These are phyloP conservation scores for Syngnathus rostellatus DNA, from an alignment of 2,797 vertebrate species.

Conservation along the genomic window DNA sequence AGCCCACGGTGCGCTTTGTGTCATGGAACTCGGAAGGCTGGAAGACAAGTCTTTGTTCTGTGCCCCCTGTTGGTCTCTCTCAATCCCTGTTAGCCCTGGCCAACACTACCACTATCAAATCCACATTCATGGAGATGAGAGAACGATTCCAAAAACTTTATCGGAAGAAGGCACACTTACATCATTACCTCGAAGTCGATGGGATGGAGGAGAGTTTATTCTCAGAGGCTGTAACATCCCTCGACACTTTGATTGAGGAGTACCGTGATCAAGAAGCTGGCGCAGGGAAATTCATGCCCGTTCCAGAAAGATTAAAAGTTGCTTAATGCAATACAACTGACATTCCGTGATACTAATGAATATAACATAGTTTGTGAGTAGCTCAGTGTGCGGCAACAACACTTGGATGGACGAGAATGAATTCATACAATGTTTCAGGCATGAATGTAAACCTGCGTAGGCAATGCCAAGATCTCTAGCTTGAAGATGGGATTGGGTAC, in stretches of 20 bases:
- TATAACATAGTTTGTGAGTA: background rate
- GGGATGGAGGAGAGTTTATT: constrained; percentile 86
- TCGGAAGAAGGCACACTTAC: constrained; percentile 94
- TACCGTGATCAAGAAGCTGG: constrained; percentile 78
- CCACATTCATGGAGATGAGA: constrained; percentile 77
- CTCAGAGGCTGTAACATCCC: constrained; percentile 76
- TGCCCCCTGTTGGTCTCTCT: constrained; percentile 85
- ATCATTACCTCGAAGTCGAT: constrained; percentile 87
- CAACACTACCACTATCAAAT: constrained; percentile 90
- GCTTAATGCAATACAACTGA: constrained; percentile 32
- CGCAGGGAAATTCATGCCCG: constrained; percentile 53
- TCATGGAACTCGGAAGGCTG: constrained; percentile 97
- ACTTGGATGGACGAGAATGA: background rate
- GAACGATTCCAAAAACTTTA: constrained; percentile 84
- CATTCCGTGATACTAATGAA: background rate
- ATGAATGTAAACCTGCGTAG: background rate
- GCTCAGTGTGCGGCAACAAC: background rate
- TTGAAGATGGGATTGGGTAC: too few species aligned
- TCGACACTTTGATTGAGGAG: constrained; percentile 82
- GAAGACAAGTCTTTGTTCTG: constrained; percentile 90
- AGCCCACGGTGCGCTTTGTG: constrained; percentile 81
- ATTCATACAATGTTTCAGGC: background rate
- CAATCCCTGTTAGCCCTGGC: constrained; percentile 87
- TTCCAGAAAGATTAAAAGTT: constrained; percentile 73
- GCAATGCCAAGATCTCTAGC: too few species aligned